Evolutionary conservation across 2,797 vertebrate genomes (phyloP).

Genomic region (Nasua narica): DNA sequence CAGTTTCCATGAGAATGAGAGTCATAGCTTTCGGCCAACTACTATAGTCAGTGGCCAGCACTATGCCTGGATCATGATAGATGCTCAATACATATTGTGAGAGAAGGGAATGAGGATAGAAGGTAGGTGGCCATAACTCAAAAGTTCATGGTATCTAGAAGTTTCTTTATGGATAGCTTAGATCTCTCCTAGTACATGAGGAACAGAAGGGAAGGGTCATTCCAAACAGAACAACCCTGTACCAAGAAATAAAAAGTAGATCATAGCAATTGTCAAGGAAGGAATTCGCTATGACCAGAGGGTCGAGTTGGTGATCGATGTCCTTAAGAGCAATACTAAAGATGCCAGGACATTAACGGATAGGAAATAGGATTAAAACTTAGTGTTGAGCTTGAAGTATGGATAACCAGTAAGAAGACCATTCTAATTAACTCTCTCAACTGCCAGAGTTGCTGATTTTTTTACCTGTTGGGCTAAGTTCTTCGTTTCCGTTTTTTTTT

Average conservation of each 20-base stretch:
- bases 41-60: rapidly evolving
- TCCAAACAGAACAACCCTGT: neutral
- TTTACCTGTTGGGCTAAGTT: neutral
- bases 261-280: neutral
- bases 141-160: neutral
- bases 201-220: neutral
- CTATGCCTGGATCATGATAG: neutral
- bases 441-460: neutral
- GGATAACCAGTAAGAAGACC: neutral
- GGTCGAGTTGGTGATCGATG: neutral
- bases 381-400: neutral
- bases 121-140: rapidly evolving
- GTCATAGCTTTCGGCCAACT: neutral
- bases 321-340: neutral
- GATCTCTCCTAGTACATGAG: neutral
- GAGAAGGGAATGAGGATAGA: neutral
- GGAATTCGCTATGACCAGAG: neutral
- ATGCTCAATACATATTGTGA: neutral
- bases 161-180: neutral
- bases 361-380: neutral
- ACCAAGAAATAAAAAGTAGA: neutral
- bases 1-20: neutral
- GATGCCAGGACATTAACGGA: neutral
- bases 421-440: neutral
- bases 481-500: neutral